A percentile compares a stretch with the other conserved stretches of the same genome.
Evolutionary conservation across 2,797 vertebrate species (phyloP).

Genomic region (Pachyuromys duprasi): DNA sequence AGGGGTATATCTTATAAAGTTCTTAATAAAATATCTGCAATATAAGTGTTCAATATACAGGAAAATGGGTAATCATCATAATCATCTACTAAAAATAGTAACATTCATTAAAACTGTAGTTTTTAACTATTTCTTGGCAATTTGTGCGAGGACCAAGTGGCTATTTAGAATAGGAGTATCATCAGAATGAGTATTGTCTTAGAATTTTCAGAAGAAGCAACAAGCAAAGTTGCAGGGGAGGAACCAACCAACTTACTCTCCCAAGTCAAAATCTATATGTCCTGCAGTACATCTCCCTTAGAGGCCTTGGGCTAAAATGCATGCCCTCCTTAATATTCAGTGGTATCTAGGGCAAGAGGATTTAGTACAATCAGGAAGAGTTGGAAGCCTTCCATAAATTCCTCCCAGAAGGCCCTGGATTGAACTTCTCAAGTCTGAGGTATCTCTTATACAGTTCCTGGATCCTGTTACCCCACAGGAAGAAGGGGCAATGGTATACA

Average conservation of each 20-base stretch:
- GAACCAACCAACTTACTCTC: not conserved
- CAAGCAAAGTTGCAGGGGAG: not conserved
- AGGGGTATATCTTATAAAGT: not conserved
- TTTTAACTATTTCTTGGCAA: not conserved
- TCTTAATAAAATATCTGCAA: not conserved
- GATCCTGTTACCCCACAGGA: slow-evolving; percentile 36
- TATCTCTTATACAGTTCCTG: slow-evolving; percentile 69
- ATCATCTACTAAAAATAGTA: not conserved
- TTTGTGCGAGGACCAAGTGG: slow-evolving; percentile 14
- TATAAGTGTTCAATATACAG: slow-evolving; percentile 10
- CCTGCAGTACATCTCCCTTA: not conserved
- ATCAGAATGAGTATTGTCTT: not conserved
- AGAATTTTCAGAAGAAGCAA: slow-evolving; percentile 32
- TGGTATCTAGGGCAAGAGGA: not conserved
- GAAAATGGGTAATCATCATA: not conserved
- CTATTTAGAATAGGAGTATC: slow-evolving; percentile 4
- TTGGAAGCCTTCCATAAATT: slow-evolving; percentile 30
- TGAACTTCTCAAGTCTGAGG: slow-evolving; percentile 64
- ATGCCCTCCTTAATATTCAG: not conserved
- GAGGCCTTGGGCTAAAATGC: not conserved
- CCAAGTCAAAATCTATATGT: slow-evolving; percentile 6
- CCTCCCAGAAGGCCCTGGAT: slow-evolving; percentile 28
- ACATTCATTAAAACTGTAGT: not conserved
- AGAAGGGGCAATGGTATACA: slow-evolving; percentile 22
- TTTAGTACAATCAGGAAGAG: not conserved